Percentiles rank a stretch among this genome's conserved stretches.
These are phyloP conservation scores for Campylomormyrus tamandua DNA, from an alignment of 2,113 vertebrate genomes.

Conservation along the genomic window DNA sequence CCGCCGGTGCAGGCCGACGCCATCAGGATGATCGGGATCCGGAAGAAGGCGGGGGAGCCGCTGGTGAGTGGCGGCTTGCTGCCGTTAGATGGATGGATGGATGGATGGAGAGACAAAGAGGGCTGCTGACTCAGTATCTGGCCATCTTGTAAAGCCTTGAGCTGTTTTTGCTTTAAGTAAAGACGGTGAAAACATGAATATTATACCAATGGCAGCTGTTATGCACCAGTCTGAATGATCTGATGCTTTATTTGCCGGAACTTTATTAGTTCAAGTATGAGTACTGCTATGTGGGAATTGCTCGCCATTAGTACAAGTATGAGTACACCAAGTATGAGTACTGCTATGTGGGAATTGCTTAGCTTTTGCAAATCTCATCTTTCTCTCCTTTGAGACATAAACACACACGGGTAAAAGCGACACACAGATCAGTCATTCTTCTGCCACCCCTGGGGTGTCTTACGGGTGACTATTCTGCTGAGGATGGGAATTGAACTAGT, in stretches of 20 bases:
- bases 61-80: conserved; percentile 63
- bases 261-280: background rate
- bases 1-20: conserved; percentile 87
- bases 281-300: background rate
- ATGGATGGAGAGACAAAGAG: background rate
- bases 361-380: background rate
- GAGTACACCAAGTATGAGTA: background rate
- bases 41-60: conserved; percentile 91
- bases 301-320: too few species aligned
- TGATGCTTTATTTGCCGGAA: background rate
- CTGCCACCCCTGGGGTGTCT: background rate
- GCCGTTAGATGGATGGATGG: background rate
- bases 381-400: background rate
- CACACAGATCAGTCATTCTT: background rate
- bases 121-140: background rate
- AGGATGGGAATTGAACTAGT: background rate
- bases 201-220: background rate
- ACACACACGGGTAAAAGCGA: background rate
- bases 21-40: conserved; percentile 95
- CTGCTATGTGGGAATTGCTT: background rate
- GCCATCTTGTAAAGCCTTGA: background rate
- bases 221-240: background rate
- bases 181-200: background rate
- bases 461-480: background rate
- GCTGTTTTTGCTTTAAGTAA: background rate